Evolutionary conservation across 2,888 invertebrate genomes (phyloP).

Genomic region (Tipula unca): DNA sequence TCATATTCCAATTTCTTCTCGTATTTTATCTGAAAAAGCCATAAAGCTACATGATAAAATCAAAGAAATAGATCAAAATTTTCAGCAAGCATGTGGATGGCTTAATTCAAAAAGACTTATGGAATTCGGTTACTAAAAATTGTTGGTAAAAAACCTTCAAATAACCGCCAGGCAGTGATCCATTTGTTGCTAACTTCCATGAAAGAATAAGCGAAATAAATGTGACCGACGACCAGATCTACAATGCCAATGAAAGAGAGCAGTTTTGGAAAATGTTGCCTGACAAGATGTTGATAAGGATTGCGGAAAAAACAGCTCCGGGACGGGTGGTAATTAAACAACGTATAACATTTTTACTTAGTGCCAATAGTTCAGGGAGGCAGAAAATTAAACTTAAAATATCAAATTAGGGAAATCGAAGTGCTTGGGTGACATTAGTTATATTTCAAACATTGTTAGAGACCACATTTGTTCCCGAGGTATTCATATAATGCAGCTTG

Average conservation of each 20-base stretch:
- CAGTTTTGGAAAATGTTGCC: constrained; percentile 26
- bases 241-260: constrained; percentile 25
- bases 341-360: constrained; percentile 26
- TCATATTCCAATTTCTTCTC: background rate
- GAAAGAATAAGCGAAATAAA: constrained; percentile 19
- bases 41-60: constrained; percentile 23
- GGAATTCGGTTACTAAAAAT: background rate
- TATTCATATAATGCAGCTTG: no score
- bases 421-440: no score
- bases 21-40: constrained; percentile 22
- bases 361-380: constrained; percentile 27
- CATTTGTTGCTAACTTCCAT: constrained; percentile 18
- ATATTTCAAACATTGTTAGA: no score
- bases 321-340: constrained; percentile 24
- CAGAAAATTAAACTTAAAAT: constrained; percentile 28
- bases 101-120: constrained; percentile 19
- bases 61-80: background rate
- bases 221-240: constrained; percentile 24
- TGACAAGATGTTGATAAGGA: constrained; percentile 20
- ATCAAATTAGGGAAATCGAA: no score
- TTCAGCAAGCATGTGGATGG: constrained; percentile 21
- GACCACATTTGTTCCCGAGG: no score
- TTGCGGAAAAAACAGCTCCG: constrained; percentile 17
- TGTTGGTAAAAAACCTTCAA: background rate
- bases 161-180: background rate